A percentile compares a stretch with the other conserved stretches of the same genome.
phyloP scores from a whole-genome alignment of 2,113 vertebrate genomes.

The Neofelis nebulosa region DNA sequence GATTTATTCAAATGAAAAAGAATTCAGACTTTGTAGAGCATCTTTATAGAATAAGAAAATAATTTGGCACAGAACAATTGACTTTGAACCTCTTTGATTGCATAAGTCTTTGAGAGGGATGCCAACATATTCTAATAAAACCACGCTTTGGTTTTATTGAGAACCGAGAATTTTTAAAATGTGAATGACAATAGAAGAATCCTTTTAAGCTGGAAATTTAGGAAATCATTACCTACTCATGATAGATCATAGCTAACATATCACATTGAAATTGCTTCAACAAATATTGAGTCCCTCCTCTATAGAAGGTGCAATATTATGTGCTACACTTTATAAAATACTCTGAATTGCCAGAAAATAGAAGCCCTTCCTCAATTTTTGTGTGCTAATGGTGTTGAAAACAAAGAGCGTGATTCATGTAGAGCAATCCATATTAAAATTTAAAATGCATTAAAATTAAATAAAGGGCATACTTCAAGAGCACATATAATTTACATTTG shows the following conservation, averaged over 20 bases:
- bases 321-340: conserved; percentile 63
- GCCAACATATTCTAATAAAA: conserved; percentile 12
- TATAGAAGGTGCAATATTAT: conserved; percentile 36
- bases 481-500: conserved; percentile 79
- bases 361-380: conserved; percentile 72
- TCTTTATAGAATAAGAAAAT: neutral
- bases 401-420: conserved; percentile 67
- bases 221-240: conserved; percentile 34
- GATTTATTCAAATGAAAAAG: conserved; percentile 37
- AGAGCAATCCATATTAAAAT: conserved; percentile 77
- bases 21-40: neutral
- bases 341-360: conserved; percentile 72
- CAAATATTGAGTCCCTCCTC: conserved; percentile 48
- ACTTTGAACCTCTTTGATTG: conserved; percentile 27
- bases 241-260: conserved; percentile 18
- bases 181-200: conserved; percentile 19
- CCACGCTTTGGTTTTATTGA: neutral
- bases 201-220: conserved; percentile 37
- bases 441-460: conserved; percentile 82
- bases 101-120: conserved; percentile 13
- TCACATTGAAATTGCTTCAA: conserved; percentile 40
- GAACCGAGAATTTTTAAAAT: neutral
- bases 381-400: conserved; percentile 74
- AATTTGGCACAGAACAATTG: conserved; percentile 37
- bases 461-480: conserved; percentile 77